Conservation (phyloP, 2,888 invertebrate genomes). For the Steinernema carpocapsae region DNA sequence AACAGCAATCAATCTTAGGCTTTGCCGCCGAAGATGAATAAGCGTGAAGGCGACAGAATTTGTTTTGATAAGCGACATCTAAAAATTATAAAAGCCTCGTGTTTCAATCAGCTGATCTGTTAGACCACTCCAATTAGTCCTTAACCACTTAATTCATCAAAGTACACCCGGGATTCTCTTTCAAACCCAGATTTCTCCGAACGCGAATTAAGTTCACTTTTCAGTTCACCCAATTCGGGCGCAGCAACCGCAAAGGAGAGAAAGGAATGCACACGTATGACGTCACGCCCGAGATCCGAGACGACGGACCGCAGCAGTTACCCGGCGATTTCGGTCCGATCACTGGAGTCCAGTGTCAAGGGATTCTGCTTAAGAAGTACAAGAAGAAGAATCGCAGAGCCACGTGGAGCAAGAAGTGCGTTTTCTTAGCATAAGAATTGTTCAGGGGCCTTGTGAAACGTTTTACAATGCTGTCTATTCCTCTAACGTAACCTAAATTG, state of each 20-base stretch:
- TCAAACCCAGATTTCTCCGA: background rate
- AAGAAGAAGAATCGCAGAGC: conserved; percentile 59
- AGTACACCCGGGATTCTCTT: too few relatives aligned
- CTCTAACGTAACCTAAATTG: too few relatives aligned
- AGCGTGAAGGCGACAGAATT: too few relatives aligned
- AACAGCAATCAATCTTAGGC: too few relatives aligned
- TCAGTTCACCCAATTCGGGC: conserved; percentile 39
- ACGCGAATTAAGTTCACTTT: background rate
- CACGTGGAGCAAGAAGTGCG: conserved; percentile 59
- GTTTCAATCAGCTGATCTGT: background rate
- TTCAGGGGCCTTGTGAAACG: background rate
- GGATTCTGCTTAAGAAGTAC: conserved; percentile 58
- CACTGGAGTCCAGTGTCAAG: conserved; percentile 56
- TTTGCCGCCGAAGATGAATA: too few relatives aligned
- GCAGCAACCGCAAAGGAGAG: conserved; percentile 3
- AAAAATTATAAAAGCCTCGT: background rate
- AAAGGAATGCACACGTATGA: conserved; percentile 37
- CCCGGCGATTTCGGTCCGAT: conserved; percentile 32
- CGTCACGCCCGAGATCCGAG: conserved; percentile 31
- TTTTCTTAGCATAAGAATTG: too few relatives aligned
- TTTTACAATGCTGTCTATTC: too few relatives aligned
- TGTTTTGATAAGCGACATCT: too few relatives aligned
- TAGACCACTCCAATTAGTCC: too few relatives aligned
- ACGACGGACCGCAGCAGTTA: conserved; percentile 5
- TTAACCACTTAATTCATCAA: too few relatives aligned